Evolutionary conservation across 1,140 invertebrate species (phyloP).

Genomic region (Oryzaephilus surinamensis): DNA sequence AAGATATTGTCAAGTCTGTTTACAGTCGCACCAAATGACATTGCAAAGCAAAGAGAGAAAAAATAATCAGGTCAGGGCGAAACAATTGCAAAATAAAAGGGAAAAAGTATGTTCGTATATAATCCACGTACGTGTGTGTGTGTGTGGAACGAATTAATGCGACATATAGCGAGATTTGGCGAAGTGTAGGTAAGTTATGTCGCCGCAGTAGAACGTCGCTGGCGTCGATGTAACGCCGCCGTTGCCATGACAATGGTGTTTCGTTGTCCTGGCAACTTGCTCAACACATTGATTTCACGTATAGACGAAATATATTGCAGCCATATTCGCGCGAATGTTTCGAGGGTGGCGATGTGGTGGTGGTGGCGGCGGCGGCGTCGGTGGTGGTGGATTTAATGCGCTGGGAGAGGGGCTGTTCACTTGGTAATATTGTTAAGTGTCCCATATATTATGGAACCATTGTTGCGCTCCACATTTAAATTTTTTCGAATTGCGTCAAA

Average conservation of each 20-base stretch:
- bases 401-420: conserved; percentile 4
- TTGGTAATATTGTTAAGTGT: conserved; percentile 30
- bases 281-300: conserved; percentile 37
- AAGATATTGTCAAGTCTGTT: too few species aligned
- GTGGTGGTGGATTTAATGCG: conserved; percentile 2
- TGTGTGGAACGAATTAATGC: too few species aligned
- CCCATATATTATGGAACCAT: conserved; percentile 30
- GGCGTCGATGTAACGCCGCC: conserved; percentile 24
- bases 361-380: conserved; percentile 2
- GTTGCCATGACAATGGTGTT: conserved; percentile 21
- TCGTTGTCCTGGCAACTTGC: conserved; percentile 26
- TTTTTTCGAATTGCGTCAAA: conserved; percentile 19
- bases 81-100: too few species aligned
- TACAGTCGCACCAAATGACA: too few species aligned
- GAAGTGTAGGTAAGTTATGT: conserved; percentile 11
- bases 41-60: too few species aligned
- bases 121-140: too few species aligned
- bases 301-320: conserved; percentile 36
- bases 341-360: conserved; percentile 6
- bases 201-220: conserved; percentile 9
- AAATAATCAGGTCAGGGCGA: conserved; percentile 23
- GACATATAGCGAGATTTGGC: conserved; percentile 13
- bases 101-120: too few species aligned
- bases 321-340: conserved; percentile 24
- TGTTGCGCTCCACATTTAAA: conserved; percentile 30